These are phyloP conservation scores for Brachionus manjavacas DNA, from an alignment of 1,140 invertebrate genomes.

Conservation along the genomic window DNA sequence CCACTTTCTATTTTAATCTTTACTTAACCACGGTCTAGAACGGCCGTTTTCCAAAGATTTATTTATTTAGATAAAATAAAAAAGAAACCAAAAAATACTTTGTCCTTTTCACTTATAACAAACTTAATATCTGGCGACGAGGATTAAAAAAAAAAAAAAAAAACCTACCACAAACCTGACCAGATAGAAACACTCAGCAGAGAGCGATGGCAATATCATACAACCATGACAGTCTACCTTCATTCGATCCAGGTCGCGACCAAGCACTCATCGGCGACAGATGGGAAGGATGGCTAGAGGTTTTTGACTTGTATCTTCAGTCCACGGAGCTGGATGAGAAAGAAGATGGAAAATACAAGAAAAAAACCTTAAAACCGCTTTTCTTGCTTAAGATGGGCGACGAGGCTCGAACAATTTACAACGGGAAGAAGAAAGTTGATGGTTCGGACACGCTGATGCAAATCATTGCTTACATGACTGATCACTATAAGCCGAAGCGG, in stretches of 20 bases:
- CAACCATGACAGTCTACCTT: background rate
- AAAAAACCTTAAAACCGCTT: background rate
- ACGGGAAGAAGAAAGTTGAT: background rate
- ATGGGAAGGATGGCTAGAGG: background rate
- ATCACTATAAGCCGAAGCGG: background rate
- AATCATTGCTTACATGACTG: background rate
- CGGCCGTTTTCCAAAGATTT: no score
- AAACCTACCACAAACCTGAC: background rate
- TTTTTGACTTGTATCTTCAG: background rate
- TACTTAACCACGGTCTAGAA: no score
- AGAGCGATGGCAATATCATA: background rate
- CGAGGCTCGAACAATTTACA: background rate
- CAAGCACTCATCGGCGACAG: background rate
- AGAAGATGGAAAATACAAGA: background rate
- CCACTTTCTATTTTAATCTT: no score
- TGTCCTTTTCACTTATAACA: background rate
- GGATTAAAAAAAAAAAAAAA: background rate
- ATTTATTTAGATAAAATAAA: no score
- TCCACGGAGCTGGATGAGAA: background rate
- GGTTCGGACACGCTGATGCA: background rate
- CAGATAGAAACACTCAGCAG: background rate
- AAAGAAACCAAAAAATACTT: background rate
- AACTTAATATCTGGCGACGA: background rate
- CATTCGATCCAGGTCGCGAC: background rate
- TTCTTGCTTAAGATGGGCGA: background rate